Percentiles rank a stretch among this genome's conserved stretches.
Evolutionary conservation across 2,797 vertebrate species (phyloP).

Genomic region (Phoebastria nigripes): DNA sequence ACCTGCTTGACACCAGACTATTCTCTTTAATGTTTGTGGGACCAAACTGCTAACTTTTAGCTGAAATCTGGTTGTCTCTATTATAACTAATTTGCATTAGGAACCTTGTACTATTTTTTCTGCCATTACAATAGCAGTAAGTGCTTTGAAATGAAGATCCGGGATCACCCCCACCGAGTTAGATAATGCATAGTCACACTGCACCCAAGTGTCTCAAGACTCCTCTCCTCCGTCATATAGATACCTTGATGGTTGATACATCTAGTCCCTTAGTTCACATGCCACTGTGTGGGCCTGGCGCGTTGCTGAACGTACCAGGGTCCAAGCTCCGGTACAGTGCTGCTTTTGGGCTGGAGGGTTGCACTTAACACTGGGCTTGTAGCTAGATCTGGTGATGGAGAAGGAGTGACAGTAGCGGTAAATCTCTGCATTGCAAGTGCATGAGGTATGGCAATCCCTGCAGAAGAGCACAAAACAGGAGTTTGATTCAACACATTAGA

Average conservation of each 20-base stretch:
- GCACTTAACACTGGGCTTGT: neutral
- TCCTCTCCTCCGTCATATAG: neutral
- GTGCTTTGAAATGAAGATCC: neutral
- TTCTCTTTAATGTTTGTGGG: neutral
- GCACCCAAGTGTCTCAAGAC: neutral
- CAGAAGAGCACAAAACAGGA: neutral
- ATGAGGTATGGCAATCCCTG: neutral
- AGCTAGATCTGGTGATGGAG: neutral
- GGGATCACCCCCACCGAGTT: fast-evolving
- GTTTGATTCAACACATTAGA: neutral
- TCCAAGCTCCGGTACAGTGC: neutral
- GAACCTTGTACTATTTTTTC: neutral
- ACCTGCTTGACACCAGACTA: neutral
- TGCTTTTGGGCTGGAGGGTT: neutral
- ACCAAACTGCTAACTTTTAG: neutral
- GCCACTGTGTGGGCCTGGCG: neutral
- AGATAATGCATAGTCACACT: neutral
- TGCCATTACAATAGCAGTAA: neutral
- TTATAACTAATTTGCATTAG: neutral
- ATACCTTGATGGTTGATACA: no score
- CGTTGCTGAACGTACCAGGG: neutral
- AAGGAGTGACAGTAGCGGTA: neutral
- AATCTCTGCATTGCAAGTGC: neutral
- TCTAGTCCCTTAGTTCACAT: neutral
- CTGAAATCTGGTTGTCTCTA: neutral